These are phyloP conservation scores for Drosophila littoralis DNA, from an alignment of 1,140 invertebrate species.

Conservation along the genomic window DNA sequence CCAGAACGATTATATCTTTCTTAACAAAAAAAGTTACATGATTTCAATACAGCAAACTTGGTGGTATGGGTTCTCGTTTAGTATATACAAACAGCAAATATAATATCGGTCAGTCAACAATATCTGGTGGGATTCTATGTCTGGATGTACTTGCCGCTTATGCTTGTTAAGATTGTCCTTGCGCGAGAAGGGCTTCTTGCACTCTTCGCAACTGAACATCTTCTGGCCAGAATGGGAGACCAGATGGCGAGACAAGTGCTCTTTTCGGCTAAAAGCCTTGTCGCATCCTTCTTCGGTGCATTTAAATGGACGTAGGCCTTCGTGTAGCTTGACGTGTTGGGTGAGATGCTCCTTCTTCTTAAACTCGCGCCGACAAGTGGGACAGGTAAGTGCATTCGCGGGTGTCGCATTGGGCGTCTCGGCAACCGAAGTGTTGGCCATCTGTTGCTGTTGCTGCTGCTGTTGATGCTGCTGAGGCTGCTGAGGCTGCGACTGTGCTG, in stretches of 20 bases:
- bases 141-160: constrained; percentile 76
- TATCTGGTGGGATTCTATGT: too few species aligned
- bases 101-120: too few species aligned
- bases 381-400: constrained; percentile 47
- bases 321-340: constrained; percentile 90
- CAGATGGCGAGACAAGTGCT: constrained; percentile 89
- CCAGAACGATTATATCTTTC: too few species aligned
- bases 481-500: background rate
- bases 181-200: constrained; percentile 90
- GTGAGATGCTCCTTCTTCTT: constrained; percentile 90
- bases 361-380: constrained; percentile 89
- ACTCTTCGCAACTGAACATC: constrained; percentile 90
- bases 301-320: constrained; percentile 87
- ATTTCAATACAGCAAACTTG: too few species aligned
- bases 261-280: constrained; percentile 90
- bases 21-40: too few species aligned
- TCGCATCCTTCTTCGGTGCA: constrained; percentile 87
- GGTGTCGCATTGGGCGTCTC: constrained; percentile 26
- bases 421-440: background rate
- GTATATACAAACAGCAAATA: too few species aligned
- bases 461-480: background rate
- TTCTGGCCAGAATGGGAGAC: constrained; percentile 91
- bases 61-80: too few species aligned
- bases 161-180: constrained; percentile 92
- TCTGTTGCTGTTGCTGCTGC: constrained; percentile 28